Evolutionary conservation across 1,140 invertebrate genomes (phyloP).

Genomic region (Papilio aristodemus): DNA sequence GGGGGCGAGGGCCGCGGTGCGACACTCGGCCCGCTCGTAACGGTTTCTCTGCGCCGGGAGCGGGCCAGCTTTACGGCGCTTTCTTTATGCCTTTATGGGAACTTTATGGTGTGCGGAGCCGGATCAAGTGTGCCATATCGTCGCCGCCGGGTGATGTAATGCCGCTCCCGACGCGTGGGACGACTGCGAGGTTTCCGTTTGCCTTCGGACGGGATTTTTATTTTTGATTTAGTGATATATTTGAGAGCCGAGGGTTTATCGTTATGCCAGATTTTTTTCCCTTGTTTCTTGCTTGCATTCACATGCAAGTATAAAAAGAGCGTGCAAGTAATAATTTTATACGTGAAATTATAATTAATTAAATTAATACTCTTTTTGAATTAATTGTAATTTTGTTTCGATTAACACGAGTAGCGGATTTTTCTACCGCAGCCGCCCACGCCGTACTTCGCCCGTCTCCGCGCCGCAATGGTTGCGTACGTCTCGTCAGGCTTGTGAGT

Average conservation of each 20-base stretch:
- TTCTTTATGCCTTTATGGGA: constrained; percentile 19
- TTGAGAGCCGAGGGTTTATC: too few species aligned
- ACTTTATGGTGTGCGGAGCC: constrained; percentile 23
- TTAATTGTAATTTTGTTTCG: too few species aligned
- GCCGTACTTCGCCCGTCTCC: too few species aligned
- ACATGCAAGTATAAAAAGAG: too few species aligned
- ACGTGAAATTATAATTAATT: too few species aligned
- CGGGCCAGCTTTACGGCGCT: constrained; percentile 1
- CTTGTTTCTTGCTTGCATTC: too few species aligned
- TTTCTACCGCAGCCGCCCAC: too few species aligned
- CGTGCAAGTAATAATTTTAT: too few species aligned
- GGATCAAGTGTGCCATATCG: constrained; percentile 21
- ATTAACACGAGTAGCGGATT: too few species aligned
- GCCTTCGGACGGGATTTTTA: neutral
- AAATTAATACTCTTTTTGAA: too few species aligned
- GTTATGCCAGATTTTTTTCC: neutral
- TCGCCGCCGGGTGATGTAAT: neutral
- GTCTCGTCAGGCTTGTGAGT: too few species aligned
- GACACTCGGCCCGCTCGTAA: constrained; percentile 17
- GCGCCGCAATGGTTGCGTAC: too few species aligned
- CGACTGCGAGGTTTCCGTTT: constrained; percentile 5
- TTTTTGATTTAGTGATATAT: neutral
- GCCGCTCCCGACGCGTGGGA: neutral
- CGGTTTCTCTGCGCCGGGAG: neutral
- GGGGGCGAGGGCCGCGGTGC: neutral